Base-by-base conservation (phyloP, 2,113 vertebrate genomes). In the Canis aureus region DNA sequence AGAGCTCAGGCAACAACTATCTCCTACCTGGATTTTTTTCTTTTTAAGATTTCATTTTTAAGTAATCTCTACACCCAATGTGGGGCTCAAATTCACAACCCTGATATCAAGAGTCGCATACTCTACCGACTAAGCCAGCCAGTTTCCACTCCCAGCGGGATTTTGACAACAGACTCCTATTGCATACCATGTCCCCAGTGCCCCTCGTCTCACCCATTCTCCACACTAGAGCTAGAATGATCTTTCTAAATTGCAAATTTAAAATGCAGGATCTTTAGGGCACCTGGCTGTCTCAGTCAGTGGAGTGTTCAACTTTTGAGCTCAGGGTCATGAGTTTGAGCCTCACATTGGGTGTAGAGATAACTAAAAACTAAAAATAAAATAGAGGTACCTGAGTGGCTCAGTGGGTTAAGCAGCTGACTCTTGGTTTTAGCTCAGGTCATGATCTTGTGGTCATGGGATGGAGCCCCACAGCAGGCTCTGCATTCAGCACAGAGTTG, bases 161-260 rank as follows among this genome's bases (percentile, higher is more conserved):
- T 90, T 76, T 43, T 38, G 35, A 64, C 5, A 11, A 89, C 11
- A 84, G 84, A 29, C 32, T 73, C 91, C 32, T 88, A 32, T 29
- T 51, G 25, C 6, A 62, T 1, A 51, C 53, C 27, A 11, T 62
- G 43, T 60, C 55, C 49, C 32, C 3, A 43, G 15, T 23, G 20
- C 53, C 69, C 32, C 38, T 55, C n/a, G 0, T 27, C 8, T 51
- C 27, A 55, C 51, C 49, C 32, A 69, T 35, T 66, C 76, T 64
- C 69, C 62, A 53, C 59, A 22, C 25, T 59, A 89, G 29, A 95
- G 10, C 60, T 79, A 92, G 55, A 92, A 35, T n/a, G 32, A 66
- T n/a, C 66, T 96, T 85, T 91, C 82, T 84, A 85, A 95, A 89
- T 81, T n/a, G 35, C 32, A 92, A 60, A 89, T 12, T 51, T 76